Conservation (phyloP, 2,797 vertebrate species). For the Chelon auratus region DNA sequence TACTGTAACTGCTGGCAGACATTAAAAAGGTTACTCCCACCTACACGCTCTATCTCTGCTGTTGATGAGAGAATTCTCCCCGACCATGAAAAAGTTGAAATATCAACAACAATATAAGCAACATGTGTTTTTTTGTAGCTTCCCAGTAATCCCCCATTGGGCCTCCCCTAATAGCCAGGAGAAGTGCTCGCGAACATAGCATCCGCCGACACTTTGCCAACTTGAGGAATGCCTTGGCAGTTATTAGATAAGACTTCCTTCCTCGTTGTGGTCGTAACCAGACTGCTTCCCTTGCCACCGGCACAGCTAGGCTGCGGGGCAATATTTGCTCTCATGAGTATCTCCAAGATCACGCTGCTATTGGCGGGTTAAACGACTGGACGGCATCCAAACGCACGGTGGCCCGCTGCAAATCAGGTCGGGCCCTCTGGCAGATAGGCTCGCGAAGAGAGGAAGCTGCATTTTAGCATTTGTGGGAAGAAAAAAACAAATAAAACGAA, state of each 20-base stretch:
- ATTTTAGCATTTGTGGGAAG: constrained; percentile 21
- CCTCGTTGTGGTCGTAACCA: constrained; percentile 34
- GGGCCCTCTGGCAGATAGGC: constrained; percentile 42
- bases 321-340: constrained; percentile 50
- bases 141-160: constrained; percentile 48
- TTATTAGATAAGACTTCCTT: constrained; percentile 45
- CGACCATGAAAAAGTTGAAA: constrained; percentile 44
- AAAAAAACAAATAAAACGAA: not conserved
- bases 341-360: constrained; percentile 55
- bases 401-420: constrained; percentile 42
- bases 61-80: constrained; percentile 33
- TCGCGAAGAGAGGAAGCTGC: constrained; percentile 29
- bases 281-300: constrained; percentile 40
- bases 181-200: constrained; percentile 31
- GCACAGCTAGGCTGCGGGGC: constrained; percentile 48
- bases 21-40: constrained; percentile 50
- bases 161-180: constrained; percentile 48
- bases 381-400: constrained; percentile 46
- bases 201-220: constrained; percentile 54
- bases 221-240: constrained; percentile 63
- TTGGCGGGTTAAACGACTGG: constrained; percentile 66
- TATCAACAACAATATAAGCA: constrained; percentile 37
- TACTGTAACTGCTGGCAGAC: constrained; percentile 47
- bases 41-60: constrained; percentile 42
- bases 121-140: constrained; percentile 42